A percentile compares a stretch with the other conserved stretches of the same genome.
These are phyloP conservation scores for Pogonocherus hispidulus DNA, from an alignment of 2,888 invertebrate species.

Conservation along the genomic window DNA sequence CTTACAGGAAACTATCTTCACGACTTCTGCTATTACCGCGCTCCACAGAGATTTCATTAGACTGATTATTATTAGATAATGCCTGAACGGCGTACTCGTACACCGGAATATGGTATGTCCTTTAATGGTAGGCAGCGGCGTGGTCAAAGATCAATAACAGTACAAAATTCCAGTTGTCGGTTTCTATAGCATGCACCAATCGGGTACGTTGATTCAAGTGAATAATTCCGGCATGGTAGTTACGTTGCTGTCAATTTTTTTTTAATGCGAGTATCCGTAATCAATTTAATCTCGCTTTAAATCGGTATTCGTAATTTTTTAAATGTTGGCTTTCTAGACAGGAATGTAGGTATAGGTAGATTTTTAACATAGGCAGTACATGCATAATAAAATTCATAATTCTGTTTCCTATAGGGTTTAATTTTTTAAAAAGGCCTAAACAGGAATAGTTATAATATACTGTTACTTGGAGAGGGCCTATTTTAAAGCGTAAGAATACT, in stretches of 20 bases:
- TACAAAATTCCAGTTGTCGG: slow-evolving; percentile 28
- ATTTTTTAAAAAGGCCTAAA: too few relatives aligned
- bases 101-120: slow-evolving; percentile 27
- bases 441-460: too few relatives aligned
- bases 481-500: too few relatives aligned
- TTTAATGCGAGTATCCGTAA: background rate
- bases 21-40: slow-evolving; percentile 38
- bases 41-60: slow-evolving; percentile 24
- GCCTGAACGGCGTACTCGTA: background rate
- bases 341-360: too few relatives aligned
- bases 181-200: slow-evolving; percentile 17
- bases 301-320: too few relatives aligned
- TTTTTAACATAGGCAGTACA: too few relatives aligned
- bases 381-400: too few relatives aligned
- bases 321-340: too few relatives aligned
- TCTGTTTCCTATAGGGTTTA: too few relatives aligned
- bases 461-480: too few relatives aligned
- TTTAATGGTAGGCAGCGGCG: slow-evolving; percentile 13
- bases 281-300: background rate
- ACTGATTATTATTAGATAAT: slow-evolving; percentile 31
- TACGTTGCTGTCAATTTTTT: background rate
- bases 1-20: slow-evolving; percentile 35
- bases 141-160: slow-evolving; percentile 32
- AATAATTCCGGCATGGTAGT: background rate
- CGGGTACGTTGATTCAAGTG: background rate